phyloP scores from a whole-genome alignment of 2,888 invertebrate genomes.

The Drosophila helvetica region DNA sequence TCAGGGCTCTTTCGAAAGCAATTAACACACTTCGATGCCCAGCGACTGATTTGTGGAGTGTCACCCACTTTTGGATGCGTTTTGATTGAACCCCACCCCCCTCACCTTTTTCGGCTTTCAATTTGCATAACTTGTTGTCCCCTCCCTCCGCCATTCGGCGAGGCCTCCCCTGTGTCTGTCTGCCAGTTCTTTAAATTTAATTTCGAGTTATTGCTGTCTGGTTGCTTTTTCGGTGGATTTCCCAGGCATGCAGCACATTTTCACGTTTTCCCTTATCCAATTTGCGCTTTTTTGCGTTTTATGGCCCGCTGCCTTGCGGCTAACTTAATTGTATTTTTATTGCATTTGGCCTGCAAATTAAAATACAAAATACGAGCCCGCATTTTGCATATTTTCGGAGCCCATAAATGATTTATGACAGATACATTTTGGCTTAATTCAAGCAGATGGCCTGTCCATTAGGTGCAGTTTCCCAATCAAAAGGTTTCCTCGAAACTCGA shows the following conservation, averaged over 20 bases:
- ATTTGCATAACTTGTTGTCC: slow-evolving; percentile 68
- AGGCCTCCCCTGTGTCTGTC: slow-evolving; percentile 19
- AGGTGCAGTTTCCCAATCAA: slow-evolving; percentile 22
- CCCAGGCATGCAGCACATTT: slow-evolving; percentile 28
- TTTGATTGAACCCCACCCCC: slow-evolving; percentile 70
- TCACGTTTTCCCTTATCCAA: slow-evolving; percentile 53
- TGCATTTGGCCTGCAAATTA: slow-evolving; percentile 62
- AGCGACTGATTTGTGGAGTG: slow-evolving; percentile 51
- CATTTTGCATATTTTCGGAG: slow-evolving; percentile 27
- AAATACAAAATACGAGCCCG: slow-evolving; percentile 37
- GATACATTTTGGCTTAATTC: slow-evolving; percentile 16
- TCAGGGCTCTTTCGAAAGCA: slow-evolving; percentile 51
- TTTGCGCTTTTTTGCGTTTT: slow-evolving; percentile 58
- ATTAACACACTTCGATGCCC: slow-evolving; percentile 64
- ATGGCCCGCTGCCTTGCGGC: slow-evolving; percentile 60
- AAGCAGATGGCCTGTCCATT: slow-evolving; percentile 24
- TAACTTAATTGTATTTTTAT: slow-evolving; percentile 80
- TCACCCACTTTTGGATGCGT: slow-evolving; percentile 26
- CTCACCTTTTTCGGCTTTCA: slow-evolving; percentile 51
- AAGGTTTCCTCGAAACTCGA: slow-evolving; percentile 18
- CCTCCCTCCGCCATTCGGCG: background rate
- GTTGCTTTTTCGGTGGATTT: slow-evolving; percentile 41
- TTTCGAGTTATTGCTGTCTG: slow-evolving; percentile 71
- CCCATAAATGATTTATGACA: slow-evolving; percentile 31
- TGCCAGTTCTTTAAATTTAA: slow-evolving; percentile 63